phyloP scores from a whole-genome alignment of 2,888 invertebrate genomes.

The Machimus rusticus region DNA sequence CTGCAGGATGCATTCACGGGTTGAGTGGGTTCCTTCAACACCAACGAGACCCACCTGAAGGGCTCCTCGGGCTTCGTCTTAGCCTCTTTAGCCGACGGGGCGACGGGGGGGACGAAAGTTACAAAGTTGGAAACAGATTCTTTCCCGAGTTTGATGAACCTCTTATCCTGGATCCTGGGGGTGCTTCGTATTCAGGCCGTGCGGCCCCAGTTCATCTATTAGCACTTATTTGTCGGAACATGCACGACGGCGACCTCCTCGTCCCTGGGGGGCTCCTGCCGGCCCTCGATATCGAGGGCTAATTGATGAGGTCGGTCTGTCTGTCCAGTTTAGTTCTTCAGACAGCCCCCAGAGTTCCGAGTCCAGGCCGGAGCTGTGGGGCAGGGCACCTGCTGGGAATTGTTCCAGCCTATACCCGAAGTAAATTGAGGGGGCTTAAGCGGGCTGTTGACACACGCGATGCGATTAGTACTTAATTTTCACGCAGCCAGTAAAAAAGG shows the following conservation, averaged over 20 bases:
- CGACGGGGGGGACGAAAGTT: not conserved
- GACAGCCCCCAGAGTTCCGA: not conserved
- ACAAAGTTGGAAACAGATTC: constrained; percentile 30
- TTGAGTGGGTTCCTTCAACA: not conserved
- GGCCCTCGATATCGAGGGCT: not conserved
- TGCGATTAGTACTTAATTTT: not conserved
- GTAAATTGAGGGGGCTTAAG: constrained; percentile 14
- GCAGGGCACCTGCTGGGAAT: not conserved
- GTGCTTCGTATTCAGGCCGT: constrained; percentile 24
- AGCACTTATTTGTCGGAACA: constrained; percentile 34
- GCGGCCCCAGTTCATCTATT: constrained; percentile 29
- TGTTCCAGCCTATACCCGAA: not conserved
- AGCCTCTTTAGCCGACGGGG: not conserved
- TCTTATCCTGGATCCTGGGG: not conserved
- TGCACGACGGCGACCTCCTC: not conserved
- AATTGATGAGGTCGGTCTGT: constrained; percentile 19
- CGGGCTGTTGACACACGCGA: not conserved
- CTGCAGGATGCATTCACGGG: not conserved
- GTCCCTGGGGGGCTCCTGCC: not conserved
- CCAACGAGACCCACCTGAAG: not conserved
- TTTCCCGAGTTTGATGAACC: constrained; percentile 24
- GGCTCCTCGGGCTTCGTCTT: not conserved
- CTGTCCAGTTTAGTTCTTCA: constrained; percentile 4
- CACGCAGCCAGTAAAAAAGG: not conserved
- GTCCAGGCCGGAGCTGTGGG: not conserved